Evolutionary conservation across 1,140 invertebrate genomes (phyloP).

Genomic region (Brachionus rotundiformis): DNA sequence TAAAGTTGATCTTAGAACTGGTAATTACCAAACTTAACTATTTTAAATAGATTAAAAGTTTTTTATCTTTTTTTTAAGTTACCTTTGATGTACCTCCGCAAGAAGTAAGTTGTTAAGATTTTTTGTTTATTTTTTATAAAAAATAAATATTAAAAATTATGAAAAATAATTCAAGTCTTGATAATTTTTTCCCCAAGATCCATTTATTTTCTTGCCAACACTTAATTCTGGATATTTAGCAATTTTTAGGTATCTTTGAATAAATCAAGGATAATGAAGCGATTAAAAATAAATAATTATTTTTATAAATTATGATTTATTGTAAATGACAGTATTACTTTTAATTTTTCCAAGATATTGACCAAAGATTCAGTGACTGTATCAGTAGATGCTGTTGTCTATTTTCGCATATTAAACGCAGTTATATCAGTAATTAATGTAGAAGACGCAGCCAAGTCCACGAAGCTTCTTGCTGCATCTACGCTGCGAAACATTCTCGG

Average conservation of each 20-base stretch:
- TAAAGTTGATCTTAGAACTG: slow-evolving; percentile 77
- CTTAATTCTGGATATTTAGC: no score
- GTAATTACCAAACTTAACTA: no score
- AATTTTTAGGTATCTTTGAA: no score
- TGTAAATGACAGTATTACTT: no score
- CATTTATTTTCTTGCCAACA: no score
- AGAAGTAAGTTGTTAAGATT: slow-evolving; percentile 2
- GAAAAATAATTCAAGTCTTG: no score
- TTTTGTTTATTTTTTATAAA: neutral
- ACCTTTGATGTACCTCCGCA: slow-evolving; percentile 48
- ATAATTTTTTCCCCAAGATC: no score
- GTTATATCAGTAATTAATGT: slow-evolving; percentile 52
- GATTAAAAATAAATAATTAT: no score
- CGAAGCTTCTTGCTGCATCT: slow-evolving; percentile 53
- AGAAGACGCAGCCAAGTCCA: slow-evolving; percentile 53
- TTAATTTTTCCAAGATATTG: slow-evolving; percentile 14
- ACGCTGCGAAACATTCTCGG: slow-evolving; percentile 53
- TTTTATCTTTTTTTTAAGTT: neutral
- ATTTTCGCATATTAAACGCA: slow-evolving; percentile 51
- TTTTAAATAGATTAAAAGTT: no score
- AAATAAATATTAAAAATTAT: no score
- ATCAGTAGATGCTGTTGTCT: slow-evolving; percentile 50
- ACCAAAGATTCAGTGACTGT: slow-evolving; percentile 52
- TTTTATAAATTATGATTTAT: no score
- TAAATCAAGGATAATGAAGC: no score